Conservation (phyloP, 2,113 vertebrate species). For the Polypterus bichir region DNA sequence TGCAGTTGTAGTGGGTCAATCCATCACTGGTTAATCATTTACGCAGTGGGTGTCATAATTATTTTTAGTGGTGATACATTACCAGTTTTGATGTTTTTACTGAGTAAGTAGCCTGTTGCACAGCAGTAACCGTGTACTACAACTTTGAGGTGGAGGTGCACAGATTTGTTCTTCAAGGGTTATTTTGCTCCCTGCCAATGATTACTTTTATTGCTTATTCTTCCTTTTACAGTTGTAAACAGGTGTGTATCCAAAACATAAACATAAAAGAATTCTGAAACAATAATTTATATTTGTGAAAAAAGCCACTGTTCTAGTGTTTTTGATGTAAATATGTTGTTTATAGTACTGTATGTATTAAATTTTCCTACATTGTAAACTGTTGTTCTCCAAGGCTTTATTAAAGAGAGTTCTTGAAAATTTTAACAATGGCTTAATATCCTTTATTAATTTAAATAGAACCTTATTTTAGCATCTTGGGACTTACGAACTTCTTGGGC, state of each 20-base stretch:
- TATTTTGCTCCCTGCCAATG: background rate
- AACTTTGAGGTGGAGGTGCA: conserved; percentile 7
- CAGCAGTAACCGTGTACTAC: conserved; percentile 10
- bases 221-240: conserved; percentile 25
- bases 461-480: too few species aligned
- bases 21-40: too few species aligned
- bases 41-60: too few species aligned
- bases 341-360: conserved; percentile 95
- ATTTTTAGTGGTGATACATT: too few species aligned
- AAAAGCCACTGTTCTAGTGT: conserved; percentile 80
- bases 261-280: conserved; percentile 46
- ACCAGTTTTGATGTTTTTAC: too few species aligned
- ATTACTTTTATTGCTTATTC: conserved; percentile 4
- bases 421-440: conserved; percentile 33
- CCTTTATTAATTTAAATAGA: background rate
- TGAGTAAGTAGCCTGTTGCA: background rate
- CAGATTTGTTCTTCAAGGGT: conserved; percentile 3
- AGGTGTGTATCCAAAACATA: conserved; percentile 34
- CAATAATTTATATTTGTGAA: conserved; percentile 98
- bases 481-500: too few species aligned
- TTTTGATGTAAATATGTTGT: conserved; percentile 93
- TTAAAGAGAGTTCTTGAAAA: conserved; percentile 48
- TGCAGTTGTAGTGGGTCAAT: too few species aligned
- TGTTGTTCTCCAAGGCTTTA: conserved; percentile 50
- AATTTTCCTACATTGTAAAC: conserved; percentile 93